phyloP scores from a whole-genome alignment of 2,113 vertebrate genomes.

The Percina caprodes region DNA sequence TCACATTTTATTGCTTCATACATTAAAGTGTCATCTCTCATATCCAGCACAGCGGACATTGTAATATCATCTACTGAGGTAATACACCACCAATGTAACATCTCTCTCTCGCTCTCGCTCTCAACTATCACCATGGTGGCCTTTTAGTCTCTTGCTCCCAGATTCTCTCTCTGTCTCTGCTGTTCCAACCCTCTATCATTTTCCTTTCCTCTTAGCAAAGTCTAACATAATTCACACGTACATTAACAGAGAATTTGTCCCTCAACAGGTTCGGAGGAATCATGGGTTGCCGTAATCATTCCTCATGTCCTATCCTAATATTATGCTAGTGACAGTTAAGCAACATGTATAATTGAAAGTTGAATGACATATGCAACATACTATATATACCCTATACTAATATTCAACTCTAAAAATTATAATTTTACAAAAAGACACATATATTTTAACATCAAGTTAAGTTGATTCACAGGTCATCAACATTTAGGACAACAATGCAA shows the following conservation, averaged over 20 bases:
- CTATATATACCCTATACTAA: not conserved
- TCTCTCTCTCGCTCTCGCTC: conserved; percentile 38
- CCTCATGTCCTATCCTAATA: not conserved
- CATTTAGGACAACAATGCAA: conserved; percentile 13
- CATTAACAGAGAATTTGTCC: not conserved
- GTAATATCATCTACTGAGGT: conserved; percentile 74
- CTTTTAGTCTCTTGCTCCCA: conserved; percentile 47
- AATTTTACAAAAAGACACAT: not conserved
- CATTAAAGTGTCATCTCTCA: conserved; percentile 70
- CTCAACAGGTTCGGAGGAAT: not conserved
- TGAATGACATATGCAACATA: not conserved
- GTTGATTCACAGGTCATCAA: not conserved
- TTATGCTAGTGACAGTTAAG: not conserved
- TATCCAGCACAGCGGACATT: conserved; percentile 64
- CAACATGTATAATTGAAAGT: not conserved
- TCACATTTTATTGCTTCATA: conserved; percentile 73
- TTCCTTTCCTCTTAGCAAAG: conserved; percentile 14
- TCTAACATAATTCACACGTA: not conserved
- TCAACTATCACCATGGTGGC: conserved; percentile 60
- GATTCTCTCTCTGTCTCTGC: conserved; percentile 13
- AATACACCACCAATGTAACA: conserved; percentile 59
- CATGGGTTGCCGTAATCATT: too few species aligned
- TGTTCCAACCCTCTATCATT: conserved; percentile 30
- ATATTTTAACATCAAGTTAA: not conserved
- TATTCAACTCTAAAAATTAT: not conserved